phyloP scores from a whole-genome alignment of 2,113 vertebrate genomes.

The Lepisosteus oculatus region DNA sequence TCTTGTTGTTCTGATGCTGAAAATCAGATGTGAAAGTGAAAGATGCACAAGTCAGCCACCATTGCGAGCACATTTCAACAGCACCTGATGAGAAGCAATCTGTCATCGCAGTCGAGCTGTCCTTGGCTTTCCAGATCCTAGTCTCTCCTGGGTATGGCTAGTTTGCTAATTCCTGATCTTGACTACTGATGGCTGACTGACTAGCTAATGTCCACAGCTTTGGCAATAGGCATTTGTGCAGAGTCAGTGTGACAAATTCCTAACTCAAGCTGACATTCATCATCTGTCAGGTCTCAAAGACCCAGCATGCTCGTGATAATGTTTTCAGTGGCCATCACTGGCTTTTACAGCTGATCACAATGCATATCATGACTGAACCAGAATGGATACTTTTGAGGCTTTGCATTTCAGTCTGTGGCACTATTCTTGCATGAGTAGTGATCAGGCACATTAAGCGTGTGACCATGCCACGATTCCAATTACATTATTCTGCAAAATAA shows the following conservation, averaged over 20 bases:
- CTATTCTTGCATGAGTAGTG: no score
- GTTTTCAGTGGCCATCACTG: constrained; percentile 57
- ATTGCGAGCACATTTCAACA: no score
- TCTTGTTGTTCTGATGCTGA: no score
- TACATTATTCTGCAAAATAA: no score
- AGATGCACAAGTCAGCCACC: no score
- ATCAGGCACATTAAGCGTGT: no score
- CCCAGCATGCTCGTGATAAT: constrained; percentile 30
- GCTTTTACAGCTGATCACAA: constrained; percentile 53
- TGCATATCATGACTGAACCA: constrained; percentile 60
- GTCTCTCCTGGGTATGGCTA: not conserved
- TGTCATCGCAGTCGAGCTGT: not conserved
- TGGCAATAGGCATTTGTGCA: constrained; percentile 25
- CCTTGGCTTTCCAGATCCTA: constrained; percentile 36
- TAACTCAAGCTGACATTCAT: constrained; percentile 48
- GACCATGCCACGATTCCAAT: no score
- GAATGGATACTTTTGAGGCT: constrained; percentile 43
- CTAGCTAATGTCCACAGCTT: constrained; percentile 29
- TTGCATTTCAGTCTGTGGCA: constrained; percentile 45
- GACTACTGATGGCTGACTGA: constrained; percentile 21
- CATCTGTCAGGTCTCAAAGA: constrained; percentile 33
- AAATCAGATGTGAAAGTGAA: no score
- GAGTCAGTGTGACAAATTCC: constrained; percentile 14
- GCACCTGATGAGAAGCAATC: no score
- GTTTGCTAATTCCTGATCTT: not conserved